Percentiles rank a stretch among this genome's conserved stretches.
Conservation (phyloP, 2,888 invertebrate species). For the Coleophora flavipennella region DNA sequence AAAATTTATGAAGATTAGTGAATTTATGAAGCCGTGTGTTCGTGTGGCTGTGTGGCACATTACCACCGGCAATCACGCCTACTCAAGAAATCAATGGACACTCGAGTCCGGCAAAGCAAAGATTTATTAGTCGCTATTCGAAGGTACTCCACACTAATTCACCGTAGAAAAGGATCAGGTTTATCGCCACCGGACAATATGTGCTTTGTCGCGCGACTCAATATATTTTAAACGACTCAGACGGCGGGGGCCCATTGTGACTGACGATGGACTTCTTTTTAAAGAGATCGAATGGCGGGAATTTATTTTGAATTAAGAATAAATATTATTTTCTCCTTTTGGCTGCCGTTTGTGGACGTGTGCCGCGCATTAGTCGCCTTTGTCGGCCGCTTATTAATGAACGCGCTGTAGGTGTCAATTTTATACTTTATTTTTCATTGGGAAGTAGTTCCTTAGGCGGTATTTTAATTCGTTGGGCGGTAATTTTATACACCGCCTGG, state of each 20-base stretch:
- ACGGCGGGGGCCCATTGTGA: slow-evolving; percentile 56
- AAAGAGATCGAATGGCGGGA: slow-evolving; percentile 37
- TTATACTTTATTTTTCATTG: not conserved
- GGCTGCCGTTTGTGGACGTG: slow-evolving; percentile 61
- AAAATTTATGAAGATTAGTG: slow-evolving; percentile 66
- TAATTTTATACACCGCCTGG: too few relatives aligned
- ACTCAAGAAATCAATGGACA: slow-evolving; percentile 58
- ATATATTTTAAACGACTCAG: slow-evolving; percentile 69
- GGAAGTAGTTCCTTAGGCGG: too few relatives aligned
- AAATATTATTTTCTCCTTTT: slow-evolving; percentile 66
- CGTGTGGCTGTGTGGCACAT: too few relatives aligned
- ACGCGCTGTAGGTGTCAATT: slow-evolving; percentile 16
- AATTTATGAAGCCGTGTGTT: slow-evolving; percentile 15
- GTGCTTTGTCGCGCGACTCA: slow-evolving; percentile 53
- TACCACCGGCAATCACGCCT: slow-evolving; percentile 48
- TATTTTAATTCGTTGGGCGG: too few relatives aligned
- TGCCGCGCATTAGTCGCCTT: slow-evolving; percentile 65
- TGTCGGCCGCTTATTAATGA: slow-evolving; percentile 60
- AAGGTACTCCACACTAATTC: slow-evolving; percentile 66
- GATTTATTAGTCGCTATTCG: slow-evolving; percentile 67
- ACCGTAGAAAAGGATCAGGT: slow-evolving; percentile 61
- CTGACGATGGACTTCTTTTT: slow-evolving; percentile 50
- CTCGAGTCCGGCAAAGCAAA: slow-evolving; percentile 27
- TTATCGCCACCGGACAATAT: slow-evolving; percentile 57
- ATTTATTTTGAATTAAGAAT: slow-evolving; percentile 56